Conservation (phyloP, 2,797 vertebrate genomes). For the Rhinella marina region DNA sequence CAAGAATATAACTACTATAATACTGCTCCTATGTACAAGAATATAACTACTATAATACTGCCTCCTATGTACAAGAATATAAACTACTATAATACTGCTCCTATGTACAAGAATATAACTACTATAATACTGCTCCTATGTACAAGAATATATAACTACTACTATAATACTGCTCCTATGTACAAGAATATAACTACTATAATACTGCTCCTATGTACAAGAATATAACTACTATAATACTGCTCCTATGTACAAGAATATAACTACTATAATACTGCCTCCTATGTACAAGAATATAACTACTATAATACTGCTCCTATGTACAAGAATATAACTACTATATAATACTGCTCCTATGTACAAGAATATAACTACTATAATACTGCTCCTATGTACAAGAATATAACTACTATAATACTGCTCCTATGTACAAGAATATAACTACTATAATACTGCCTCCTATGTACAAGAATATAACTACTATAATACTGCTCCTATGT, state of each 20-base stretch:
- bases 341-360: neutral
- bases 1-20: constrained; percentile 10
- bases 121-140: neutral
- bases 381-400: constrained; percentile 8
- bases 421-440: constrained; percentile 12
- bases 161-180: neutral
- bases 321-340: constrained; percentile 10
- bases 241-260: constrained; percentile 4
- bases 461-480: constrained; percentile 7
- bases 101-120: neutral
- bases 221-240: constrained; percentile 20
- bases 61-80: neutral
- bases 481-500: constrained; percentile 13
- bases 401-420: constrained; percentile 25
- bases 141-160: constrained; percentile 14
- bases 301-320: constrained; percentile 16
- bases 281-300: constrained; percentile 17
- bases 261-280: neutral
- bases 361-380: constrained; percentile 15
- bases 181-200: constrained; percentile 15
- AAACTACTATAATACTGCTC: constrained; percentile 1
- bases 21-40: constrained; percentile 1
- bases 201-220: neutral
- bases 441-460: constrained; percentile 17
- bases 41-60: constrained; percentile 9